Evolutionary conservation across 2,797 vertebrate species (phyloP), one percentile per base, ranked within the genome.

Genomic region (Octomys mimax): DNA sequence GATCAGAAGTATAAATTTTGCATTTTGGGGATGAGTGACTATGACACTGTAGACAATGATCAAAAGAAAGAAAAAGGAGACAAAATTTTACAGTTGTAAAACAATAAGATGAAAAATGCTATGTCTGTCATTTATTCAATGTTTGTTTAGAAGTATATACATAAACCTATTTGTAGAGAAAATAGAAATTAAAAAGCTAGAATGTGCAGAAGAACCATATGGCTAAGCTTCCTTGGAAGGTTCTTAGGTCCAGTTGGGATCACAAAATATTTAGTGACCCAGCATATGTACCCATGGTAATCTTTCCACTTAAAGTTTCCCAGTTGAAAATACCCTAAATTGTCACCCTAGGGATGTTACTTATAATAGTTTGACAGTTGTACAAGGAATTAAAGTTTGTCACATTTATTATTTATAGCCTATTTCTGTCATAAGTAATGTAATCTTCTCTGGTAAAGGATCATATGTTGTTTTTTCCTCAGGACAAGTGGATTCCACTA

Each of bases 21-120:
- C 14, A 77, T 49, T 46, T 77, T 77, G 24, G 73, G 31, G 8
- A 54, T 71, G 21, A 36, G 85, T 39, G 5, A 66, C 42, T 57
- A 31, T n/a, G 1, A 3, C 9, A n/a, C 24, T 46, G 1, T 4
- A 70, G 61, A 42, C 33, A 89, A 95, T 66, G 42, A 66, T 39
- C 14, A 64, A 93, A 84, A 31, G 19, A 75, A 39, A 75, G 24
- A 42, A 33, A 75, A 42, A 18, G 82, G 5, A 19, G 33, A 57
- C 18, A 39, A 54, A 31, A 59, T 66, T 75, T 13, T 39, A 87
- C 0, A 81, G 28, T 11, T 14, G 54, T 14, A 85, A 73, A 54
- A n/a, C 91, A 92, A 64, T 33, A 24, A 49, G 46, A 73, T 66
- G 22, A 61, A 94, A 96, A 93, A 91, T 73, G 61, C 52, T 62